phyloP scores from a whole-genome alignment of 2,113 vertebrate genomes.

The Butastur rufipennis region DNA sequence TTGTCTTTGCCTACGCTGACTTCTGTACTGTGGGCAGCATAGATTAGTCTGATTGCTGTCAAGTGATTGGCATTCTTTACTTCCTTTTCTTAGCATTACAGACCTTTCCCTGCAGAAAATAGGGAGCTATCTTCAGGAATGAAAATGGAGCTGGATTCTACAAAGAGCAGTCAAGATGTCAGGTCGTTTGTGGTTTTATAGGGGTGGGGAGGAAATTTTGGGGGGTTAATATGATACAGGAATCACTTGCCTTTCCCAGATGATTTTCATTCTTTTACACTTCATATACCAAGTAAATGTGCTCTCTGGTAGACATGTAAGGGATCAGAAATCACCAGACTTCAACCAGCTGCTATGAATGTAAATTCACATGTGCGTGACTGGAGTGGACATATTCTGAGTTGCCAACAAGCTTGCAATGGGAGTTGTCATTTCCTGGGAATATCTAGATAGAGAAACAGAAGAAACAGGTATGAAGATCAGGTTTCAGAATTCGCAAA shows the following conservation, averaged over 20 bases:
- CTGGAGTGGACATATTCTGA: neutral
- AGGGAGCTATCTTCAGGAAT: neutral
- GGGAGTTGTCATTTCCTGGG: neutral
- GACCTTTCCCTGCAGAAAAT: neutral
- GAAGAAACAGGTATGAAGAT: neutral
- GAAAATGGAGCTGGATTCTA: neutral
- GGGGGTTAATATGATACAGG: neutral
- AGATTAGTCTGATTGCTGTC: neutral
- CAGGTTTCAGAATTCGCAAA: neutral
- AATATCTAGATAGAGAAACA: neutral
- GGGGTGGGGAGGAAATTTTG: neutral
- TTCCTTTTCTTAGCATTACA: neutral
- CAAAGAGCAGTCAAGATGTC: neutral
- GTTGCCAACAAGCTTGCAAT: neutral
- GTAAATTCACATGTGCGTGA: neutral
- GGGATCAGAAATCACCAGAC: neutral
- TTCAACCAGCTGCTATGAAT: neutral
- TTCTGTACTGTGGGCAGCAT: neutral
- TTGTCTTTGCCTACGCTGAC: neutral
- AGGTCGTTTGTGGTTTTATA: neutral
- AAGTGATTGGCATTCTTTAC: neutral
- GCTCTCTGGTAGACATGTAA: neutral
- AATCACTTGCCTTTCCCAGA: neutral
- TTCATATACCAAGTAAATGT: neutral
- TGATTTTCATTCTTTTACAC: constrained; percentile 19